Percentiles rank a stretch among this genome's conserved stretches.
Conservation (phyloP, 2,888 invertebrate species). For the Listrodromus nycthemerus region DNA sequence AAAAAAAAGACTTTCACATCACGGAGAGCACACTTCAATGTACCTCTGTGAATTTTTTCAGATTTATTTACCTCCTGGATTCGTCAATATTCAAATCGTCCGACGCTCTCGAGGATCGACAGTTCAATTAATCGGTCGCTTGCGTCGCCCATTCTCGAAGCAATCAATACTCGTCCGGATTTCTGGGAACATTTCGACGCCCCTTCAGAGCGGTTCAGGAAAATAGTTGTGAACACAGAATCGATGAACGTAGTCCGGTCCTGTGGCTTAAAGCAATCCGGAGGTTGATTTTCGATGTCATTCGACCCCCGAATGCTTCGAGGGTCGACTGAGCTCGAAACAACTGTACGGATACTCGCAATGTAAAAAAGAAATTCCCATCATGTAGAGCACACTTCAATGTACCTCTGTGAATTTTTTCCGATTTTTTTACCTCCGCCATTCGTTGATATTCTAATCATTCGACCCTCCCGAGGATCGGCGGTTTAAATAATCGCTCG, state of each 20-base stretch:
- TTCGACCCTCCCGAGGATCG: neutral
- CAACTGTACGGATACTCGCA: neutral
- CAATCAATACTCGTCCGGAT: neutral
- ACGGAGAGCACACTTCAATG: neutral
- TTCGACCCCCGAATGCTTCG: neutral
- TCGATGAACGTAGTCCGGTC: slow-evolving; percentile 53
- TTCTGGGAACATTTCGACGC: neutral
- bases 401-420: neutral
- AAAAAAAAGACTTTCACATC: neutral
- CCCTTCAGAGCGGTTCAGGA: neutral
- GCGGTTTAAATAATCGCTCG: neutral
- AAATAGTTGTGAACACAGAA: too few species aligned
- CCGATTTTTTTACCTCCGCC: neutral
- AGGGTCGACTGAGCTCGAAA: too few species aligned
- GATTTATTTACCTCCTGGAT: neutral
- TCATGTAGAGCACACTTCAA: neutral
- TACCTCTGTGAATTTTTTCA: neutral
- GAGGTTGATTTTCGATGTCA: neutral
- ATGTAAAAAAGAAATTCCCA: neutral
- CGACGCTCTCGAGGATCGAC: neutral
- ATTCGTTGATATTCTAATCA: neutral
- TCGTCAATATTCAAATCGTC: neutral
- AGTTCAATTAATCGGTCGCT: neutral
- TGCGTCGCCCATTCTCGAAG: neutral
- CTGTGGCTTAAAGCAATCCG: slow-evolving; percentile 11